Conservation (phyloP, 2,888 invertebrate species). For the Augiades crinisus region DNA sequence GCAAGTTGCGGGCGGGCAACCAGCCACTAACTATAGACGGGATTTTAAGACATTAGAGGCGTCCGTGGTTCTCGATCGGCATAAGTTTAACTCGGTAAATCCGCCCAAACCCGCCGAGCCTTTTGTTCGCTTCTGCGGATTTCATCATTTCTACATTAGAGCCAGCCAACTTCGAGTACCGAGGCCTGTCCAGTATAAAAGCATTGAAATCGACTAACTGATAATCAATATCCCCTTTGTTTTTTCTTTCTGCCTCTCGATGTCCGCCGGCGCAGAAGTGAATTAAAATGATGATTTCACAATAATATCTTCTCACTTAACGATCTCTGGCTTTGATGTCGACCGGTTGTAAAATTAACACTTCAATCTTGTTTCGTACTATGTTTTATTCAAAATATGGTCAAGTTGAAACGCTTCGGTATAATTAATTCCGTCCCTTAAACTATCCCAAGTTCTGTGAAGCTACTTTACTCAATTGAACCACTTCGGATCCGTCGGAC, state of each 20-base stretch:
- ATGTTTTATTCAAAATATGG: conserved; percentile 3
- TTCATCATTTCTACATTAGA: conserved; percentile 27
- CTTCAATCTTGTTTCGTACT: not conserved
- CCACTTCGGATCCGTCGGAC: conserved; percentile 28
- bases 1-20: no score
- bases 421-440: conserved; percentile 13
- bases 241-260: conserved; percentile 13
- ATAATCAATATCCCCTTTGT: conserved; percentile 26
- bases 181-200: conserved; percentile 17
- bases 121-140: conserved; percentile 28
- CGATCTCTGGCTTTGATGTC: not conserved
- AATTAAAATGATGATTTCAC: conserved; percentile 23
- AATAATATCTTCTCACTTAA: conserved; percentile 6
- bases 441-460: conserved; percentile 12
- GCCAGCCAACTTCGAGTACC: conserved; percentile 27
- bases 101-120: conserved; percentile 31
- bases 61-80: conserved; percentile 16
- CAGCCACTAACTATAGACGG: no score
- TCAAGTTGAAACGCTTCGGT: not conserved
- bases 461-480: conserved; percentile 15
- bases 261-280: conserved; percentile 16
- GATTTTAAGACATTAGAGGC: conserved; percentile 15
- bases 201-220: conserved; percentile 20
- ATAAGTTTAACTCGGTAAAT: conserved; percentile 28
- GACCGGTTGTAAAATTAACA: not conserved